Percentiles rank a stretch among this genome's conserved stretches.
Evolutionary conservation across 2,113 vertebrate species (phyloP).

Genomic region (Lathamus discolor): DNA sequence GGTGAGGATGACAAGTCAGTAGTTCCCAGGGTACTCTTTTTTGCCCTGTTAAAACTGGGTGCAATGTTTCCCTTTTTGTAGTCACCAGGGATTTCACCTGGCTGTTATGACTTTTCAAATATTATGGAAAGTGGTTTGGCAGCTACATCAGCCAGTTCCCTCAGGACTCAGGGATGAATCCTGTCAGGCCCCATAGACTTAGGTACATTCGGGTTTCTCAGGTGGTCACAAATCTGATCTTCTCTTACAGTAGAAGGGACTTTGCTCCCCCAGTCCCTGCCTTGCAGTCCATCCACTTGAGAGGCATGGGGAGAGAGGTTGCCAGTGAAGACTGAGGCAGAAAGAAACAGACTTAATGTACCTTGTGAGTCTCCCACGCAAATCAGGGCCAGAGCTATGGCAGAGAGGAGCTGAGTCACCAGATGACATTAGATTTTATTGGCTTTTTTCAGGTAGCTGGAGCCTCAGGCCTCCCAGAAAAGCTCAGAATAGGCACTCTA

Average conservation of each 20-base stretch:
- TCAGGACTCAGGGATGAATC: neutral
- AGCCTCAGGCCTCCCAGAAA: neutral
- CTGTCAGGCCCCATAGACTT: neutral
- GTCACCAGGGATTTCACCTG: neutral
- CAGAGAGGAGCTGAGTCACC: neutral
- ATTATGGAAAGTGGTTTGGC: neutral
- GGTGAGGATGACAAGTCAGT: neutral
- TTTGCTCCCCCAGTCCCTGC: neutral
- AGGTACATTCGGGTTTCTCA: neutral
- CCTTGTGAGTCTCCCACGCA: neutral
- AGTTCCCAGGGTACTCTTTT: neutral
- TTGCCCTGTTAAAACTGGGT: neutral
- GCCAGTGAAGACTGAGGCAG: neutral
- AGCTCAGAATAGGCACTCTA: neutral
- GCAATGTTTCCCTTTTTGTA: neutral
- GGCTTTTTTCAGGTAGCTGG: conserved; percentile 11
- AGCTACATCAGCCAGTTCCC: neutral
- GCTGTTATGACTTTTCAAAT: neutral
- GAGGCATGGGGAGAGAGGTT: neutral
- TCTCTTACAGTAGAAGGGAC: neutral
- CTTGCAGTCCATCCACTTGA: neutral
- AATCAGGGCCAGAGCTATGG: neutral
- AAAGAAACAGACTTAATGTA: neutral
- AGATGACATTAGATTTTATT: neutral
- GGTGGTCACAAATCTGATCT: neutral